These are phyloP conservation scores for Tricholauxania praeusta DNA, from an alignment of 2,888 invertebrate species.

Conservation along the genomic window DNA sequence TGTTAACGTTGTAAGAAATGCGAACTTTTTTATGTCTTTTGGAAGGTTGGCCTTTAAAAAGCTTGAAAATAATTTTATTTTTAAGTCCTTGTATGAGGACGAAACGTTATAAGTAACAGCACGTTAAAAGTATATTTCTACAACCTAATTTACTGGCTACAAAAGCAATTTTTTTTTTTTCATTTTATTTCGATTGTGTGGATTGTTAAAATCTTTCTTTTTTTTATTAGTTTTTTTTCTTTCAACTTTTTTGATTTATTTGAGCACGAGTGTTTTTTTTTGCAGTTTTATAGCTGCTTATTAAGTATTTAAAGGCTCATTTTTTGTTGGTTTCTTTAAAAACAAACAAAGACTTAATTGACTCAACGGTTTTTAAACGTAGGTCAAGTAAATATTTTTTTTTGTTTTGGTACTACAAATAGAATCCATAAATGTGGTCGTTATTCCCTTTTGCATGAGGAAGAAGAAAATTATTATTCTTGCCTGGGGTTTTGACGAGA, in stretches of 20 bases:
- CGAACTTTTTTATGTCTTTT: no score
- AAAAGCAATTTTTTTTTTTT: not conserved
- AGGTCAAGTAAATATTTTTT: not conserved
- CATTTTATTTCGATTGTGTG: not conserved
- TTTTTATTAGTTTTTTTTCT: not conserved
- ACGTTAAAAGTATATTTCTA: not conserved
- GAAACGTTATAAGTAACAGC: not conserved
- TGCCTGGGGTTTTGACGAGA: no score
- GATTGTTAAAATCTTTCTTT: constrained; percentile 14
- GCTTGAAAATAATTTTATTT: no score
- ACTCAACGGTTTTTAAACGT: not conserved
- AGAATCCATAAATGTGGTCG: no score
- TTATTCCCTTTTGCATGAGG: no score
- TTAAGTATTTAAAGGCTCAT: not conserved
- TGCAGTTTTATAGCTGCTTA: not conserved
- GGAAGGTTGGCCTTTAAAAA: no score
- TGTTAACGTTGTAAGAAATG: no score
- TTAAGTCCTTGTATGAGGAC: not conserved
- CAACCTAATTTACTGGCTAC: no score
- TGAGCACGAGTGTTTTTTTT: not conserved
- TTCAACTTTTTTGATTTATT: not conserved
- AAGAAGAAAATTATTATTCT: no score
- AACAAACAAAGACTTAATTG: constrained; percentile 1
- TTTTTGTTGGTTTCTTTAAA: not conserved
- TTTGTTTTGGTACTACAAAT: not conserved